Evolutionary conservation across 2,888 invertebrate species (phyloP).

Genomic region (Antheraea assamensis): DNA sequence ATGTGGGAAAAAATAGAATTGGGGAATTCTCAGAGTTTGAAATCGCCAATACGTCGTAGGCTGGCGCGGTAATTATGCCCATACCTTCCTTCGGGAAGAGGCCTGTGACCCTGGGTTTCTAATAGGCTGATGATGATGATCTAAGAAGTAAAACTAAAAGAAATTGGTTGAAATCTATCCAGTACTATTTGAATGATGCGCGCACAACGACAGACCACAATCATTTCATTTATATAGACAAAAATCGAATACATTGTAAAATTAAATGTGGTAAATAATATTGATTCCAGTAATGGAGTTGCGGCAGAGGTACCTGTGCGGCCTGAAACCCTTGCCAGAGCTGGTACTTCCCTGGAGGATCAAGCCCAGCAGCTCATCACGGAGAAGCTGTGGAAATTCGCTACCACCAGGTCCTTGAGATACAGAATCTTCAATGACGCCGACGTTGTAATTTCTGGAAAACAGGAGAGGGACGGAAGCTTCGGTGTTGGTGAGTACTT

Average conservation of each 20-base stretch:
- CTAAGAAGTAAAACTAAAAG: no score
- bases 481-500: constrained; percentile 82
- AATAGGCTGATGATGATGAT: no score
- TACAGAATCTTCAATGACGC: constrained; percentile 90
- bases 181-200: no score
- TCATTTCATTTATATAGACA: no score
- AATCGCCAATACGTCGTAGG: no score
- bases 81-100: no score
- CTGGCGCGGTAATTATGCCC: no score
- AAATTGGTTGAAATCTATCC: no score
- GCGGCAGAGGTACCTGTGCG: constrained; percentile 74
- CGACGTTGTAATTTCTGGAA: constrained; percentile 88
- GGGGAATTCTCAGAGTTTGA: no score
- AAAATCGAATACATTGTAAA: neutral
- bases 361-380: constrained; percentile 85
- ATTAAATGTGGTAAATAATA: neutral
- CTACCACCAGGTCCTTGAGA: constrained; percentile 88
- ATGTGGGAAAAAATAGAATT: no score
- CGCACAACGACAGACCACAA: no score
- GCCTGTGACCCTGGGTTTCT: no score
- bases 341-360: constrained; percentile 83
- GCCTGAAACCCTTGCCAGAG: constrained; percentile 81
- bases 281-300: constrained; percentile 63
- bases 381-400: constrained; percentile 89
- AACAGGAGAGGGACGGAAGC: constrained; percentile 85